Base-by-base conservation (phyloP, 2,888 invertebrate genomes). In the Latheticus oryzae region DNA sequence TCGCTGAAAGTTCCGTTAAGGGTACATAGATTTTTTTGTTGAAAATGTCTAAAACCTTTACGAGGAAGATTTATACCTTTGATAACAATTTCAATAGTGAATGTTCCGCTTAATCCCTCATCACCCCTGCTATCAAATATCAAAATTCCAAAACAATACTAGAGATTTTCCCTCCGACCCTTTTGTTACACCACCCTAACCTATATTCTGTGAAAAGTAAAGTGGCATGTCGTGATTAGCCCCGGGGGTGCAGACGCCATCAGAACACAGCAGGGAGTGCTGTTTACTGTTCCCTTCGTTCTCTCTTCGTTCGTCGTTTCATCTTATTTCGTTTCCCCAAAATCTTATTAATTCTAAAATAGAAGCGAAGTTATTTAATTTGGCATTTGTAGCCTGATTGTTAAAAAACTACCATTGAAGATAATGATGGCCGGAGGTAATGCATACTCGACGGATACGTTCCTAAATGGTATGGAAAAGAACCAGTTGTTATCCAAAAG, bases 221-320 rank as follows among this genome's bases (percentile, higher is more conserved):
- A 74, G 73, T 73, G 73, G 70, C 72, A 68, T 72, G 71, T 72
- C 68, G 71, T 74, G 73, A 74, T 74, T 74, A 73, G 71, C 66
- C 70, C 71, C 66, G 53, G 65, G 73, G 71, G 71, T 66, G 61
- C 63, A 63, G 66, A 63, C 60, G 55, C 56, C 51, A 52, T 57
- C 52, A 32, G 42, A 38, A 40, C 61, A 47, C 62, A 57, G 37
- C 55, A 26, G 58, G 54, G 32, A 35, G 55, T 50, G 55, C 26
- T 50, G 60, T 60, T 60, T 50, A 51, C 51, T 38, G 33, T 30
- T 40, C 40, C 33, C 50, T 45, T 42, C 28, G 9, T 11, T 9
- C 40, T 15, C 30, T 13, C 38, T 40, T 23, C 16, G n/a, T 5
- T 38, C 13, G 28, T 28, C 28, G 28, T 28, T n/a, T n/a, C n/a